Conservation (phyloP, 2,888 invertebrate species). For the Thereva unica region DNA sequence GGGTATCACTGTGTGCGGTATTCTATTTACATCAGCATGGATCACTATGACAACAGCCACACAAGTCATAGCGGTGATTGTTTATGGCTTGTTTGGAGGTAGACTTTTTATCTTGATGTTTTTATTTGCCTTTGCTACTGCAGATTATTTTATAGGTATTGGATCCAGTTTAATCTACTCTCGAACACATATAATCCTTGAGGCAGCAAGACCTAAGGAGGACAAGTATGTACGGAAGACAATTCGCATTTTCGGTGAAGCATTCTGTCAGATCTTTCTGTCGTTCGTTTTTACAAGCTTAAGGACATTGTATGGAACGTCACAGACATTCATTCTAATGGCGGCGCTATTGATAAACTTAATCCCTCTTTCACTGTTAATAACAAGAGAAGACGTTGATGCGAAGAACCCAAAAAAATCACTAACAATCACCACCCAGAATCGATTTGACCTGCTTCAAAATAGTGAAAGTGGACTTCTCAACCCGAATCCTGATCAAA, state of each 20-base stretch:
- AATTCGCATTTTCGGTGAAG: slow-evolving; percentile 55
- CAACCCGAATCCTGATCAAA: slow-evolving; percentile 50
- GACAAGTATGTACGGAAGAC: slow-evolving; percentile 57
- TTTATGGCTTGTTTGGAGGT: slow-evolving; percentile 57
- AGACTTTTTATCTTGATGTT: slow-evolving; percentile 27
- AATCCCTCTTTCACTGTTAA: slow-evolving; percentile 54
- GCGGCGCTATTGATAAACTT: slow-evolving; percentile 55
- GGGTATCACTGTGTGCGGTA: slow-evolving; percentile 54
- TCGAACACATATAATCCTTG: slow-evolving; percentile 55
- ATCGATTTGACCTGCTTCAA: slow-evolving; percentile 41
- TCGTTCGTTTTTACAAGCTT: slow-evolving; percentile 57
- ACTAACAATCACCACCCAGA: slow-evolving; percentile 46
- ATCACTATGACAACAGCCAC: slow-evolving; percentile 53
- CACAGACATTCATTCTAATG: slow-evolving; percentile 55
- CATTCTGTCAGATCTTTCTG: slow-evolving; percentile 56
- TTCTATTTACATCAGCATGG: slow-evolving; percentile 57
- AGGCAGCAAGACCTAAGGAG: slow-evolving; percentile 56
- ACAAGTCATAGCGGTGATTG: slow-evolving; percentile 54
- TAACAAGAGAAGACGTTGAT: slow-evolving; percentile 51
- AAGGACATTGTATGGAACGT: slow-evolving; percentile 55
- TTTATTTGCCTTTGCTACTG: slow-evolving; percentile 9
- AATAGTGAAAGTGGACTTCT: slow-evolving; percentile 46
- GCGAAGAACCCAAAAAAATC: neutral
- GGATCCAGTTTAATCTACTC: slow-evolving; percentile 54
- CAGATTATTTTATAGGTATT: slow-evolving; percentile 48